A percentile compares a stretch with the other conserved stretches of the same genome.
Conservation (phyloP, 2,113 vertebrate species). For the Gambusia affinis region DNA sequence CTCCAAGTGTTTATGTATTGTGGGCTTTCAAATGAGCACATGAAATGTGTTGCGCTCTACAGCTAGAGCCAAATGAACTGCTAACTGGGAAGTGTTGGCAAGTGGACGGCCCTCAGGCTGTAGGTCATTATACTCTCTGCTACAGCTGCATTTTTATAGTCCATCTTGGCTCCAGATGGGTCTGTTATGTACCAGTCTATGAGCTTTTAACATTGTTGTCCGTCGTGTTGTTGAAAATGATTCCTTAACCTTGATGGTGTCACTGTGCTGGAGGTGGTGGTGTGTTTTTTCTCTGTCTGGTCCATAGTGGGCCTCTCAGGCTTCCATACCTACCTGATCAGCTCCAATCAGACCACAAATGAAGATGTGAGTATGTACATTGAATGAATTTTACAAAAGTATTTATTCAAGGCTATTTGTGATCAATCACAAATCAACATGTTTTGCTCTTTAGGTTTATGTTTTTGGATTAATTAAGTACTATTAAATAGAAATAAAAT, state of each 20-base stretch:
- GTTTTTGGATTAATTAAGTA: no score
- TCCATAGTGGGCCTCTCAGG: conserved; percentile 98
- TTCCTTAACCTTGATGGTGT: conserved; percentile 83
- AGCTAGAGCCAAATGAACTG: conserved; percentile 40
- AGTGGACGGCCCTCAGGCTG: conserved; percentile 37
- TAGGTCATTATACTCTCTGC: conserved; percentile 47
- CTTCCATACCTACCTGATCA: conserved; percentile 98
- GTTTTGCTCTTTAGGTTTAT: background rate
- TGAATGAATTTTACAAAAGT: background rate
- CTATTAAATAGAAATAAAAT: no score
- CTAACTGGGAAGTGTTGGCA: conserved; percentile 48
- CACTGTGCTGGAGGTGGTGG: conserved; percentile 96
- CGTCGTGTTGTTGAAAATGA: background rate
- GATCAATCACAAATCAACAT: background rate
- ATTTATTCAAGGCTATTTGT: background rate
- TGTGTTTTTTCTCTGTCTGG: conserved; percentile 99
- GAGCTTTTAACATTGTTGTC: background rate
- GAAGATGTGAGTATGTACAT: conserved; percentile 90
- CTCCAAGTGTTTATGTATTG: conserved; percentile 8
- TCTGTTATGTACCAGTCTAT: background rate
- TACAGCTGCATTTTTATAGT: conserved; percentile 5
- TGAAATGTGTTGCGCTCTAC: conserved; percentile 32
- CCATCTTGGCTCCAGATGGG: background rate
- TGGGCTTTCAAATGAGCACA: conserved; percentile 30
- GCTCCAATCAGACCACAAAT: conserved; percentile 99